A percentile compares a stretch with the other conserved stretches of the same genome.
Evolutionary conservation across 2,888 invertebrate genomes (phyloP).

Genomic region (Plagodis dolabraria): DNA sequence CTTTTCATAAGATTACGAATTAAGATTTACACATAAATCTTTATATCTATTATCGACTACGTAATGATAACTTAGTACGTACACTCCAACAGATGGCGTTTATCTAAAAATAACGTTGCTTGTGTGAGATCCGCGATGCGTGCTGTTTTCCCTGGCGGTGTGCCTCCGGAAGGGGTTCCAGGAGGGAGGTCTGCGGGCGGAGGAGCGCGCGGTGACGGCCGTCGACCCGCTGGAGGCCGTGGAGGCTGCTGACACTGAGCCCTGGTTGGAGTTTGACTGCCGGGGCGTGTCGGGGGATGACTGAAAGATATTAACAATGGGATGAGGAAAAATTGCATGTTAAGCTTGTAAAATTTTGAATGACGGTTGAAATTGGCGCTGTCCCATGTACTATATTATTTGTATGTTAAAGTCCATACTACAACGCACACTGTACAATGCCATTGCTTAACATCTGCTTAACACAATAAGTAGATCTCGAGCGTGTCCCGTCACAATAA

Average conservation of each 20-base stretch:
- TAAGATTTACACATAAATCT: too few species aligned
- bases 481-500: too few species aligned
- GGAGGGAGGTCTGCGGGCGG: conserved; percentile 80
- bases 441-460: too few species aligned
- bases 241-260: conserved; percentile 79
- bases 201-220: conserved; percentile 64
- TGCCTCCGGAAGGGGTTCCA: conserved; percentile 91
- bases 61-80: background rate
- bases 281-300: conserved; percentile 62
- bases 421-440: too few species aligned
- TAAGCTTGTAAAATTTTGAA: too few species aligned
- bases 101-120: conserved; percentile 86
- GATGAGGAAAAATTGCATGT: too few species aligned
- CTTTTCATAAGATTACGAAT: too few species aligned
- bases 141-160: conserved; percentile 82
- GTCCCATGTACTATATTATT: too few species aligned
- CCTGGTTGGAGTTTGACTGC: conserved; percentile 70
- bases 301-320: conserved; percentile 28
- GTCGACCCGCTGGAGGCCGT: conserved; percentile 73
- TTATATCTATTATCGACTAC: too few species aligned
- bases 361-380: too few species aligned
- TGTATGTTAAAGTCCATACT: too few species aligned
- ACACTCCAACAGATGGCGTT: conserved; percentile 33
- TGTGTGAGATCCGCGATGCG: conserved; percentile 71
- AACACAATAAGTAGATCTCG: too few species aligned